Base-by-base conservation (phyloP, 1,140 invertebrate species). In the Agraylea sexmaculata region DNA sequence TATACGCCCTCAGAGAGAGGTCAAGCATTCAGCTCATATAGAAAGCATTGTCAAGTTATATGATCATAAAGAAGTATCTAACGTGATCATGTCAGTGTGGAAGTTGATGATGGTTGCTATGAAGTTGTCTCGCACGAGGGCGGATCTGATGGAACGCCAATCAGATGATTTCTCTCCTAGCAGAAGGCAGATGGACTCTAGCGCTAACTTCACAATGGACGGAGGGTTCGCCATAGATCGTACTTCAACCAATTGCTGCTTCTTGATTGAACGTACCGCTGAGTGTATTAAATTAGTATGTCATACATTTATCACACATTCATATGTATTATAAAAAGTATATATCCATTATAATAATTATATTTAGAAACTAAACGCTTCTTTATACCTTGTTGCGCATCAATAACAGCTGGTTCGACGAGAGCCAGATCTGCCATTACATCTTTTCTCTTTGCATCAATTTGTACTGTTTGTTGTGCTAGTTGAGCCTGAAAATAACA, bases 41-140 rank as follows among this genome's bases (percentile, higher is more conserved):
- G n/a, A n/a, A n/a, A n/a, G n/a, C n/a, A n/a, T n/a, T n/a, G n/a
- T n/a, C n/a, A n/a, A n/a, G n/a, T n/a, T n/a, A n/a, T 38, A 39
- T 15, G 28, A 12, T 19, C 28, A 33, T 30, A 30, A 30, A 40
- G 16, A 12, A 37, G 28, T 33, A 28, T 60, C 62, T 65, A 87
- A 92, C 83, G 79, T 84, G 62, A 99, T 84, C 57, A 83, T 78
- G 57, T 94, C 87, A 47, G 91, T 95, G 61, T 82, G 80, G 75
- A 96, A 98, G 74, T 96, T 95, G 64, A 99, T 85, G 64, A 99
- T 97, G 43, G 87, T 91, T 19, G 85, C 81, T 63, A 99, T 98
- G 69, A 99, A 99, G 70, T 94, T 95, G 59, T 99, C 95, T 65
- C 87, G 81, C 77, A 97, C 92, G 50, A 96, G 83, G 46, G 93